Conservation (phyloP, 2,113 vertebrate genomes). For the Corydoras maculifer region DNA sequence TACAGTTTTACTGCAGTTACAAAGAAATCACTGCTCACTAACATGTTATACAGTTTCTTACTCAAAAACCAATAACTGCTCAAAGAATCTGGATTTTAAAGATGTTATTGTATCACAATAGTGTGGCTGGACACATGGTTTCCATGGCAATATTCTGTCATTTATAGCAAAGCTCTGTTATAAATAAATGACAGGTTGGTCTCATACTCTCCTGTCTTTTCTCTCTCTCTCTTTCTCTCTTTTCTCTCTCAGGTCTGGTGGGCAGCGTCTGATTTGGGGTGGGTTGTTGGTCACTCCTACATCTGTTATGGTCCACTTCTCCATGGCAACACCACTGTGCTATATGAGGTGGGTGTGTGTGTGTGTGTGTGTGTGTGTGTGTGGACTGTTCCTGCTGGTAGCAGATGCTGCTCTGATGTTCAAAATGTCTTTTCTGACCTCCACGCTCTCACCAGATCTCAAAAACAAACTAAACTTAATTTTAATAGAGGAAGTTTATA, state of each 20-base stretch:
- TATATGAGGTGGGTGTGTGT: slow-evolving; percentile 79
- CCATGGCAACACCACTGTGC: slow-evolving; percentile 85
- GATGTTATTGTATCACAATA: no score
- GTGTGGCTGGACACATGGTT: no score
- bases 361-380: slow-evolving; percentile 24
- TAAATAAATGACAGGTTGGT: neutral
- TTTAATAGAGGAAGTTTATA: neutral
- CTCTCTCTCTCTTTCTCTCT: neutral
- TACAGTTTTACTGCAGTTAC: no score
- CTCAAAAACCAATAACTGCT: no score
- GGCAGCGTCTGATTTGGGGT: slow-evolving; percentile 95
- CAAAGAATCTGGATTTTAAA: no score
- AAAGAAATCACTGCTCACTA: no score
- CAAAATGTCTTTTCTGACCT: neutral
- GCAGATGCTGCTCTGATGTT: slow-evolving; percentile 7
- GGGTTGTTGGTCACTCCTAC: slow-evolving; percentile 97
- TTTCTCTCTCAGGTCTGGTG: slow-evolving; percentile 83
- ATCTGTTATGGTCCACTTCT: slow-evolving; percentile 94
- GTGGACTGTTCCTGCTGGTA: neutral
- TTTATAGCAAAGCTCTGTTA: no score
- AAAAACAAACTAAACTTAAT: neutral
- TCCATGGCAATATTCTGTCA: no score
- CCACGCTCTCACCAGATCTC: neutral
- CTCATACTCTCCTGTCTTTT: no score
- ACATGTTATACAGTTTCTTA: no score